phyloP scores from a whole-genome alignment of 2,113 vertebrate genomes.

The Heliornis fulica region DNA sequence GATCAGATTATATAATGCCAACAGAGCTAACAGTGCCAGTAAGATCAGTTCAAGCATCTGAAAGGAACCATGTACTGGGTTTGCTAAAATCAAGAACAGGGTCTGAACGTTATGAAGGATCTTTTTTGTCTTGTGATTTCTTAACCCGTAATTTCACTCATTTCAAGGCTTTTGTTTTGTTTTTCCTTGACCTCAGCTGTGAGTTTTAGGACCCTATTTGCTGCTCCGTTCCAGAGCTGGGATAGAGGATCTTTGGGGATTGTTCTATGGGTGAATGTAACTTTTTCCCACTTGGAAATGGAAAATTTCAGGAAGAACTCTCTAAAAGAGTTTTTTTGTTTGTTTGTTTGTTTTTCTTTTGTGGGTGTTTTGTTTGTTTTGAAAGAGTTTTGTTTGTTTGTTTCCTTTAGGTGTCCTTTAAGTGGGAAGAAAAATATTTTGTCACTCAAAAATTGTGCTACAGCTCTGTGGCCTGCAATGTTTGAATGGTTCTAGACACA shows the following conservation, averaged over 20 bases:
- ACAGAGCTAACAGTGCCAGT: not conserved
- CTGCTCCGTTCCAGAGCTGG: not conserved
- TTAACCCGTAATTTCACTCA: not conserved
- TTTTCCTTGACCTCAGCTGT: not conserved
- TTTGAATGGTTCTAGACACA: not conserved
- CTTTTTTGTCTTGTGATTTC: not conserved
- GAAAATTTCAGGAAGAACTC: not conserved
- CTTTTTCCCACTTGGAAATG: not conserved
- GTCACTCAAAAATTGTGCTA: not conserved
- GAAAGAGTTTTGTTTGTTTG: too few relatives aligned
- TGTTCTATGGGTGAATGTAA: accelerated
- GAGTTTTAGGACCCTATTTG: not conserved
- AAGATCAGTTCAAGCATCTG: not conserved
- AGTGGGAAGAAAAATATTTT: not conserved
- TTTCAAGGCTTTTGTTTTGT: not conserved
- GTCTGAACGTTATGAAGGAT: not conserved
- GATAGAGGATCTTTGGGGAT: not conserved
- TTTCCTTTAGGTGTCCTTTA: not conserved
- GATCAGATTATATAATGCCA: not conserved
- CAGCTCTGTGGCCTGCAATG: not conserved
- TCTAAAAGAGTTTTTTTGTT: not conserved
- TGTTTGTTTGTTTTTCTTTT: too few relatives aligned
- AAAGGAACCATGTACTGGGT: not conserved
- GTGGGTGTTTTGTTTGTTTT: too few relatives aligned
- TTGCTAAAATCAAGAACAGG: not conserved